A percentile compares a stretch with the other conserved stretches of the same genome.
Conservation (phyloP, 2,113 vertebrate species). For the Toxostoma redivivum region DNA sequence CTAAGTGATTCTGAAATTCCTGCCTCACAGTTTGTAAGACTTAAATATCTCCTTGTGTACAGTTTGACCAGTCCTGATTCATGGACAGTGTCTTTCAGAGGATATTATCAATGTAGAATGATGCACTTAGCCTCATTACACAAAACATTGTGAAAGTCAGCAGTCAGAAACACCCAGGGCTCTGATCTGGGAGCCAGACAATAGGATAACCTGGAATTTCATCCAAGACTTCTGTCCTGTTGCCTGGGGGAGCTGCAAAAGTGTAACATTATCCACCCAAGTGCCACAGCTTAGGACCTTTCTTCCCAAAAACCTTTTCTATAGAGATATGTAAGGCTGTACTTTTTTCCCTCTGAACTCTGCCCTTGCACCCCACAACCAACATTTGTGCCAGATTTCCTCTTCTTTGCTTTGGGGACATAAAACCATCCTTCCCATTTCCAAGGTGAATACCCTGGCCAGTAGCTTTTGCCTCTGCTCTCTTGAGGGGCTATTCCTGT, state of each 20-base stretch:
- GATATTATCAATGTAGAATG: accelerated
- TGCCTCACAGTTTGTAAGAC: background rate
- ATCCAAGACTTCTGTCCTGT: background rate
- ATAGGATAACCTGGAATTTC: background rate
- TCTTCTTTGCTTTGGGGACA: background rate
- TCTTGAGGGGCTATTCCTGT: background rate
- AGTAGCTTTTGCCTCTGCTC: background rate
- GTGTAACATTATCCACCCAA: background rate
- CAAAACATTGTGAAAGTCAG: background rate
- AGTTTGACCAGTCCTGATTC: background rate
- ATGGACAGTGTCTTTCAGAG: background rate
- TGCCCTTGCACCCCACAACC: background rate
- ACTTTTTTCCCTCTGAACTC: background rate
- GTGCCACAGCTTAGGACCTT: background rate
- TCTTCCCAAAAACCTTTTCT: background rate
- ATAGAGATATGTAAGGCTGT: background rate
- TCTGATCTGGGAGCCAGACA: background rate
- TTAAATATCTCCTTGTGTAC: background rate
- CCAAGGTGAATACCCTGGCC: background rate
- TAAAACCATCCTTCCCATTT: background rate
- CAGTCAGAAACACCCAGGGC: background rate
- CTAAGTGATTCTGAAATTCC: background rate
- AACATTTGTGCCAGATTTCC: background rate
- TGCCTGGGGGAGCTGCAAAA: background rate
- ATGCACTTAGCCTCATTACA: background rate